These are phyloP conservation scores for Whitmania pigra DNA, from an alignment of 1,140 invertebrate species.

Conservation along the genomic window DNA sequence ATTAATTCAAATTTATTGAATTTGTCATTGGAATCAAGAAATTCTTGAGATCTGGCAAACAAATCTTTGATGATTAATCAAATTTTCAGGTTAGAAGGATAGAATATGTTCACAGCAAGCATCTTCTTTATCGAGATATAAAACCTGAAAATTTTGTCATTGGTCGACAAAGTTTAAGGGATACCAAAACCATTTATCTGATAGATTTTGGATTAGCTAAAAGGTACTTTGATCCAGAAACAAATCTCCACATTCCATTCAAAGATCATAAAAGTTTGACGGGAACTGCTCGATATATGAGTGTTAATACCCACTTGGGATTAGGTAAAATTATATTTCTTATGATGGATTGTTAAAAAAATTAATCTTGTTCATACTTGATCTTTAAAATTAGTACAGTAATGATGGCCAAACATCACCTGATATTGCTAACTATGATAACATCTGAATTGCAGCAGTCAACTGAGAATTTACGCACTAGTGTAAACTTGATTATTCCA, in stretches of 20 bases:
- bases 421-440: too few relatives aligned
- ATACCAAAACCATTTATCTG: slow-evolving; percentile 98
- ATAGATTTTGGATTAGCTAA: slow-evolving; percentile 97
- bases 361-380: too few relatives aligned
- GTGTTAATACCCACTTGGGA: slow-evolving; percentile 98
- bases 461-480: background rate
- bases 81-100: slow-evolving; percentile 55
- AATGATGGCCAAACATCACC: too few relatives aligned
- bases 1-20: too few relatives aligned
- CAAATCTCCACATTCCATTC: slow-evolving; percentile 96
- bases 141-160: slow-evolving; percentile 99
- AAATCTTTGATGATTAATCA: background rate
- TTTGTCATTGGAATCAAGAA: too few relatives aligned
- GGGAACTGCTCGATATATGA: slow-evolving; percentile 92
- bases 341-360: too few relatives aligned
- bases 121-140: slow-evolving; percentile 97
- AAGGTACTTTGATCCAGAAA: slow-evolving; percentile 99
- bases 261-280: slow-evolving; percentile 98
- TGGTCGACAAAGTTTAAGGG: slow-evolving; percentile 87
- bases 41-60: too few relatives aligned
- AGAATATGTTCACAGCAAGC: slow-evolving; percentile 97
- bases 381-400: too few relatives aligned
- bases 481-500: too few relatives aligned
- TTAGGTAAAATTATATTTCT: slow-evolving; percentile 54
- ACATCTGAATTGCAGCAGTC: too few relatives aligned